A percentile compares a stretch with the other conserved stretches of the same genome.
Conservation (phyloP, 2,113 vertebrate species). For the Sinocyclocheilus anophthalmus region DNA sequence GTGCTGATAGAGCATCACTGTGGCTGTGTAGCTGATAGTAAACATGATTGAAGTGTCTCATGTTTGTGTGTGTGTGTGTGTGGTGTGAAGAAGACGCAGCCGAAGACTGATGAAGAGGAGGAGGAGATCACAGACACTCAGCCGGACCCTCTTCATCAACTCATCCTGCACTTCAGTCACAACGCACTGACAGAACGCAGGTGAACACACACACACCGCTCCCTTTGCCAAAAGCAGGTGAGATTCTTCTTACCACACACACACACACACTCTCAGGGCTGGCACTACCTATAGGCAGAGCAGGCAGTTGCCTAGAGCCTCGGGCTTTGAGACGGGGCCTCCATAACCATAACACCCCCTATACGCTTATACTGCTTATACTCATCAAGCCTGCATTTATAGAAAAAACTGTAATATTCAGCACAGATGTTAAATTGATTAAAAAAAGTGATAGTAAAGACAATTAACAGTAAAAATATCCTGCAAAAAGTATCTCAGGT, state of each 20-base stretch:
- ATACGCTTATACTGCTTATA: no score
- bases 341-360: no score
- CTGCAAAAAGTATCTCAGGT: no score
- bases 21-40: background rate
- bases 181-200: constrained; percentile 94
- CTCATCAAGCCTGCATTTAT: no score
- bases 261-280: background rate
- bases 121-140: constrained; percentile 85
- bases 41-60: background rate
- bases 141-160: constrained; percentile 97
- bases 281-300: no score
- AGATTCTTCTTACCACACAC: no score
- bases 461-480: no score
- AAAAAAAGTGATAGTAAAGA: no score
- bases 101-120: constrained; percentile 87
- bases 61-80: constrained; percentile 25
- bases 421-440: no score
- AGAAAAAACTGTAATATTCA: no score
- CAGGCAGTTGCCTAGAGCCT: no score
- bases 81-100: constrained; percentile 81
- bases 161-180: constrained; percentile 95
- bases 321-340: no score
- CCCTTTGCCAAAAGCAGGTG: constrained; percentile 17
- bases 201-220: constrained; percentile 66
- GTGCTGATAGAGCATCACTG: background rate